Evolutionary conservation across 2,113 vertebrate genomes (phyloP), one percentile per base, ranked within the genome.

Genomic region (Notarius lentiginosus): DNA sequence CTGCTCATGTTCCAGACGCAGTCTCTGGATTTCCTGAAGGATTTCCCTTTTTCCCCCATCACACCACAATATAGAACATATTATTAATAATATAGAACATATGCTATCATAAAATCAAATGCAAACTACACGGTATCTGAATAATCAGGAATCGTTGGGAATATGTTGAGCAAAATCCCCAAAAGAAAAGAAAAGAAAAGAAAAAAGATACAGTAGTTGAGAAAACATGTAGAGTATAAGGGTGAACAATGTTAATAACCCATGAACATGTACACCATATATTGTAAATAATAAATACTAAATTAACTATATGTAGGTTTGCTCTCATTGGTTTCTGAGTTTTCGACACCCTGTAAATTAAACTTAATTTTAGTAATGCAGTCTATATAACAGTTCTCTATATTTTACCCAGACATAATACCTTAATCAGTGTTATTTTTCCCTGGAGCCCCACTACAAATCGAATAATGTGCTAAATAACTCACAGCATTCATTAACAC

Each of bases 1-100:
- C 87, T 99, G 97, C 14, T 99, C 97, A 0, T 99, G 98, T 70
- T 99, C 98, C 92, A 99, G 92, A 66, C 98, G 93, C 20, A 99
- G 96, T 8, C 98, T 95, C 95, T 99, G 98, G 55, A 98, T 99
- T 91, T 99, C 98, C 79, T 97, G 98, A 12, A 99, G 95, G 75
- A 99, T 98, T 93, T 99, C 97, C 85, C 98, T 99, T 34, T 1
- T 68, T 12, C 11, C 85, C 41, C 51, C n/a, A 60, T 14, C 63
- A 81, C 53, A 79, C 27, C 24, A 60, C 60, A 63, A 27, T 68
- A 27, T 6, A 51, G 20, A 27, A 79, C 22, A 56, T 56, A 61
- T 47, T 30, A 79, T 17, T 41, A 41, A 34, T 70, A 55, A 55
- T 51, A 68, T 20, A 60, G n/a, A 77, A 63, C 58, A 73, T 11